phyloP scores from a whole-genome alignment of 2,888 invertebrate species.

The Margaritifera margaritifera region DNA sequence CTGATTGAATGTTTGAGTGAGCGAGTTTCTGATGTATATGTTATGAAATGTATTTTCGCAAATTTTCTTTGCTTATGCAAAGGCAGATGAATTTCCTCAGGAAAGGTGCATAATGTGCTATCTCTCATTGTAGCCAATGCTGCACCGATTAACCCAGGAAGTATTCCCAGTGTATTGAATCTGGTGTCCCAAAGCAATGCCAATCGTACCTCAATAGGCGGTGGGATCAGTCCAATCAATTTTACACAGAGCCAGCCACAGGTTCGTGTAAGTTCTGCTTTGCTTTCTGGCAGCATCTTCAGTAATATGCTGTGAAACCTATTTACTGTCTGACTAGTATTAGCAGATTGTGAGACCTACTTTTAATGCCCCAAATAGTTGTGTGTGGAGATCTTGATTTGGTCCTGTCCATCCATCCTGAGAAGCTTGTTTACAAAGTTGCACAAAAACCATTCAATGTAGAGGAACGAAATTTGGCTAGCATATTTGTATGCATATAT shows the following conservation, averaged over 20 bases:
- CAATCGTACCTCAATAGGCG: constrained; percentile 77
- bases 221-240: constrained; percentile 82
- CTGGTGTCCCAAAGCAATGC: constrained; percentile 59
- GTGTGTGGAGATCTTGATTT: no score
- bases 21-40: neutral
- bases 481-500: no score
- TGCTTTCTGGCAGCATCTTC: constrained; percentile 1
- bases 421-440: no score
- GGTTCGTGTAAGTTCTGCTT: constrained; percentile 28
- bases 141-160: constrained; percentile 70
- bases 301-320: no score
- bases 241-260: constrained; percentile 72
- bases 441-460: no score
- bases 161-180: constrained; percentile 69
- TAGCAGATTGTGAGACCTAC: no score
- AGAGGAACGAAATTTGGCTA: no score
- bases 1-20: neutral
- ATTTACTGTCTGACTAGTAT: no score
- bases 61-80: neutral
- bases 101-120: no score
- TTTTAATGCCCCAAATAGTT: no score
- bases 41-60: neutral
- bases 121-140: constrained; percentile 53
- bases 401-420: no score
- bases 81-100: neutral